Conservation (phyloP, 2,797 vertebrate species). For the Thaleichthys pacificus region DNA sequence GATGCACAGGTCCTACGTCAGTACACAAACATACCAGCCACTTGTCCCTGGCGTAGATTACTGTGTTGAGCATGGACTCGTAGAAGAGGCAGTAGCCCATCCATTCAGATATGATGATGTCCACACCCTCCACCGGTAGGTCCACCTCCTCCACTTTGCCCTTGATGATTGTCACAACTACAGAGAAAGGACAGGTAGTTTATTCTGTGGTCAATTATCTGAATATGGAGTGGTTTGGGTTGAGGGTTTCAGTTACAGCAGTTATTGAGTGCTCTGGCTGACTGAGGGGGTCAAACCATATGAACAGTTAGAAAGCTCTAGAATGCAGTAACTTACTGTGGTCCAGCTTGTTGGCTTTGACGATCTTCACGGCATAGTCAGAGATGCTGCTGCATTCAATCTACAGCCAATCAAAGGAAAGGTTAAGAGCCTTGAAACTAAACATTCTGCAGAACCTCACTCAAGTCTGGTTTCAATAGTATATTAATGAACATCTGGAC, state of each 20-base stretch:
- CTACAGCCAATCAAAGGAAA: slow-evolving; percentile 57
- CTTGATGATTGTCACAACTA: slow-evolving; percentile 94
- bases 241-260: too few relatives aligned
- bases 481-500: not conserved
- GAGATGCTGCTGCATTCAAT: slow-evolving; percentile 96
- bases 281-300: too few relatives aligned
- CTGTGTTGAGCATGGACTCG: slow-evolving; percentile 93
- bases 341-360: slow-evolving; percentile 93
- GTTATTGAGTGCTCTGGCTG: too few relatives aligned
- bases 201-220: not conserved
- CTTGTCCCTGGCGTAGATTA: slow-evolving; percentile 91
- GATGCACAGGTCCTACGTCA: not conserved
- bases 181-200: not conserved
- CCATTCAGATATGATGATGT: slow-evolving; percentile 96
- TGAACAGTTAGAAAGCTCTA: too few relatives aligned
- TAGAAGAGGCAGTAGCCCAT: slow-evolving; percentile 97
- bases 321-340: slow-evolving; percentile 73
- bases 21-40: slow-evolving; percentile 83
- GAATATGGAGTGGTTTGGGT: too few relatives aligned
- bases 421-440: too few relatives aligned
- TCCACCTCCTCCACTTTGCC: slow-evolving; percentile 94
- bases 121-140: slow-evolving; percentile 87
- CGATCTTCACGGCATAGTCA: slow-evolving; percentile 92
- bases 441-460: not conserved
- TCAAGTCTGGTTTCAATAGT: not conserved